Conservation (phyloP, 1,140 invertebrate species). For the Drosophila rufa region DNA sequence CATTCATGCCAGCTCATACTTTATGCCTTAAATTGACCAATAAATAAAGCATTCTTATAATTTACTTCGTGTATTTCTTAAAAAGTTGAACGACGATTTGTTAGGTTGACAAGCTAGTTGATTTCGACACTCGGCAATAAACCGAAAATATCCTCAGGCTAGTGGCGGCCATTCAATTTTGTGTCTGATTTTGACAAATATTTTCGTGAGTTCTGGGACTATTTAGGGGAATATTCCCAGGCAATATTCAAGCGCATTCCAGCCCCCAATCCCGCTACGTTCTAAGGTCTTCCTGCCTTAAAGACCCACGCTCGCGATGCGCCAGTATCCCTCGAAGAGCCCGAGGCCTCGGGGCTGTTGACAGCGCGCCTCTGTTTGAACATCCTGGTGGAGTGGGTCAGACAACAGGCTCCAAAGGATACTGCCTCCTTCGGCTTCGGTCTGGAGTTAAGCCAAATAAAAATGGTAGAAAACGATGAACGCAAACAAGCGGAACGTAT, state of each 20-base stretch:
- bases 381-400: slow-evolving; percentile 37
- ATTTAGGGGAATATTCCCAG: not conserved
- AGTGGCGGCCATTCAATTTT: slow-evolving; percentile 12
- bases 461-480: slow-evolving; percentile 9
- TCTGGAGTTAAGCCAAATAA: slow-evolving; percentile 7
- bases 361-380: slow-evolving; percentile 33
- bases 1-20: not conserved
- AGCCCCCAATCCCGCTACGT: slow-evolving; percentile 3
- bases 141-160: not conserved
- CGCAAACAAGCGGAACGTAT: slow-evolving; percentile 7
- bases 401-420: slow-evolving; percentile 34
- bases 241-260: slow-evolving; percentile 4
- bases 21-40: not conserved
- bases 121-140: not conserved
- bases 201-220: slow-evolving; percentile 9
- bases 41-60: not conserved
- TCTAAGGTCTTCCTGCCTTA: slow-evolving; percentile 8
- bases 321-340: slow-evolving; percentile 25
- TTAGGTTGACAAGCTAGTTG: not conserved
- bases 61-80: no score
- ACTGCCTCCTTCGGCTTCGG: slow-evolving; percentile 10
- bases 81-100: no score
- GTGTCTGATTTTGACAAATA: slow-evolving; percentile 34
- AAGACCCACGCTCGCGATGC: slow-evolving; percentile 11
- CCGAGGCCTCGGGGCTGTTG: slow-evolving; percentile 28